Evolutionary conservation across 2,113 vertebrate genomes (phyloP).

Genomic region (Mixornis gularis): DNA sequence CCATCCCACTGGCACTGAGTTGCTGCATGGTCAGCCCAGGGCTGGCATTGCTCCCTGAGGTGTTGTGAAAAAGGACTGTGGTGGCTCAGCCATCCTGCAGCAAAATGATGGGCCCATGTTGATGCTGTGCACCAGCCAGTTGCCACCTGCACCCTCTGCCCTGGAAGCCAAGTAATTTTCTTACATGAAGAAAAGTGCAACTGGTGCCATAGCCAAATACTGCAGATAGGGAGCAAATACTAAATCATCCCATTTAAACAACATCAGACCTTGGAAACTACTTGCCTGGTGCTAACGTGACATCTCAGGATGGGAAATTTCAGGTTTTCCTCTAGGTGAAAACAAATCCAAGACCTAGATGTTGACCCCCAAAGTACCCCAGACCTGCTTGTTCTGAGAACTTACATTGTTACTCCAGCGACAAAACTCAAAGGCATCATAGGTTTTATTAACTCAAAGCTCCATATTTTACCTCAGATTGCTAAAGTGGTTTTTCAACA

Average conservation of each 20-base stretch:
- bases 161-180: background rate
- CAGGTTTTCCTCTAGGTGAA: background rate
- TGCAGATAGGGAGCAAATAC: background rate
- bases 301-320: background rate
- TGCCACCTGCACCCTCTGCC: background rate
- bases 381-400: background rate
- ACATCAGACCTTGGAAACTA: background rate
- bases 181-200: background rate
- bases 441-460: background rate
- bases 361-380: background rate
- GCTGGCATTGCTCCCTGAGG: background rate
- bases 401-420: background rate
- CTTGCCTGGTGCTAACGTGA: rapidly evolving
- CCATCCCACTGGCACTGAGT: background rate
- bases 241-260: background rate
- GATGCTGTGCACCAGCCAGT: background rate
- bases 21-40: background rate
- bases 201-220: background rate
- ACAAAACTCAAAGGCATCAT: background rate
- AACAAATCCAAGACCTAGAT: background rate
- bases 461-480: background rate
- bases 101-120: background rate
- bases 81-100: background rate
- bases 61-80: background rate
- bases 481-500: background rate